Evolutionary conservation across 1,140 invertebrate genomes (phyloP), one percentile per base, ranked within the genome.

Genomic region (Pararge aegeria): DNA sequence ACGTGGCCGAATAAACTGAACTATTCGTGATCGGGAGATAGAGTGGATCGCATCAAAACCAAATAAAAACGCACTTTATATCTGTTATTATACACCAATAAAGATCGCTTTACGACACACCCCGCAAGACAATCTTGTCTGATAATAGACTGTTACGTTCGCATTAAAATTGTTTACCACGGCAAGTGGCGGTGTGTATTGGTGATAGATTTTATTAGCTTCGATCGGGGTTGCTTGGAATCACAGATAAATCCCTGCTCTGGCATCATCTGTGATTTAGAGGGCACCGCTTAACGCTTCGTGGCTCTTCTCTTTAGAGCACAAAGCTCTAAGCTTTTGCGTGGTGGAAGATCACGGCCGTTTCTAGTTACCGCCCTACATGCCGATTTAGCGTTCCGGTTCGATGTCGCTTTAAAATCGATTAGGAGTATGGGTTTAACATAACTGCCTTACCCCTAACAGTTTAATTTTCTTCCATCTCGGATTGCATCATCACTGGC

Each of bases 41-140:
- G 65, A 70, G 29, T 59, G 64, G 56, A 68, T 68, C 62, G 59
- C 66, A 65, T 61, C 76, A 64, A 66, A 75, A 64, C 64, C 64
- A 68, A 75, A 81, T 80, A 81, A 80, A 77, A 81, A 65, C 60
- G 67, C 70, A 75, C 70, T 71, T 78, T 66, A 73, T 73, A 64
- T 68, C 68, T 64, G 75, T 79, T 86, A 85, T 79, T 80, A 86
- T 78, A 72, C 57, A 66, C 53, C 72, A 71, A 82, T 86, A 86
- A 86, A 86, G 68, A 73, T 75, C 62, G 69, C 60, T 85, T 85
- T 76, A 83, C 74, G 76, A 75, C 62, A 58, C 57, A 64, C 50
- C 54, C 75, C 69, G 61, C 67, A 73, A 75, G 73, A 76, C 71
- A 82, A 76, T 79, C 73, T 68, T 62, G 71, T 73, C 78, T 71